Evolutionary conservation across 2,888 invertebrate genomes (phyloP).

Genomic region (Heliconius ethilla): DNA sequence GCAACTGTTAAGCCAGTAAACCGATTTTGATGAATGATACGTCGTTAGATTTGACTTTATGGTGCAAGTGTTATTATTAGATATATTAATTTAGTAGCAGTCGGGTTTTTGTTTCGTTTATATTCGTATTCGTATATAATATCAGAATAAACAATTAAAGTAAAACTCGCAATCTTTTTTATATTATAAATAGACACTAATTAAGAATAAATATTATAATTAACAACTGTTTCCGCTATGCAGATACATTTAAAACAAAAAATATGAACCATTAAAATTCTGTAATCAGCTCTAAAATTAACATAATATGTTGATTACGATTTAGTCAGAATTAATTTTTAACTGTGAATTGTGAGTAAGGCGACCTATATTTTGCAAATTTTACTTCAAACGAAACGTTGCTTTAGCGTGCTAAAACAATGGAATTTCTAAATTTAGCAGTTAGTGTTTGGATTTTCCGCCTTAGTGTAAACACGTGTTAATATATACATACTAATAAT

Average conservation of each 20-base stretch:
- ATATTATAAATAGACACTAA: not conserved
- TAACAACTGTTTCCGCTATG: not conserved
- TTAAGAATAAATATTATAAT: not conserved
- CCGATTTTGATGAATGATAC: too few relatives aligned
- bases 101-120: too few relatives aligned
- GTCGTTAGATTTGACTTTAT: too few relatives aligned
- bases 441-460: slow-evolving; percentile 3
- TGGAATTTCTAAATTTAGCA: slow-evolving; percentile 5
- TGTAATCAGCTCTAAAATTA: not conserved
- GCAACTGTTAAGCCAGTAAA: too few relatives aligned
- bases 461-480: not conserved
- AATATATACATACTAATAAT: not conserved
- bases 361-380: not conserved
- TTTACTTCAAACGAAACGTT: not conserved
- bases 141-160: not conserved
- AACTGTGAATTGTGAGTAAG: not conserved
- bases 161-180: not conserved
- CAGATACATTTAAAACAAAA: not conserved
- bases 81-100: too few relatives aligned
- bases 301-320: not conserved
- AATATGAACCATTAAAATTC: not conserved
- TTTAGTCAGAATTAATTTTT: not conserved
- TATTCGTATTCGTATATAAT: too few relatives aligned
- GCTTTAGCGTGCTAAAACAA: not conserved
- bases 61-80: too few relatives aligned